These are phyloP conservation scores for Sesamia inferens DNA, from an alignment of 2,888 invertebrate species.

Conservation along the genomic window DNA sequence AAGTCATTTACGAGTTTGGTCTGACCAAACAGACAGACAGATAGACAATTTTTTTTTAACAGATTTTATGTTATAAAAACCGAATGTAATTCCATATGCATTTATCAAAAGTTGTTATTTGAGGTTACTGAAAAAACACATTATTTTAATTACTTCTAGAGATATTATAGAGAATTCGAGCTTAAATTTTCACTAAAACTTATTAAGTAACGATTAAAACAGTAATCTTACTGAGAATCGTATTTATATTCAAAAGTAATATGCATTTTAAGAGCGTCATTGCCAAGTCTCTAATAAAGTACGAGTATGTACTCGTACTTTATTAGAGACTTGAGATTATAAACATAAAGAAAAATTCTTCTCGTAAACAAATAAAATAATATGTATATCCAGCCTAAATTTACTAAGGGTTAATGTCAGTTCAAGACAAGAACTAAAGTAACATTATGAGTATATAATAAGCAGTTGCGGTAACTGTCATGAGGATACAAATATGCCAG, in stretches of 20 bases:
- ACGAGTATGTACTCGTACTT: too few relatives aligned
- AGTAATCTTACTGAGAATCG: not conserved
- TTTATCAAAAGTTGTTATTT: too few relatives aligned
- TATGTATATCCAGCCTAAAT: slow-evolving; percentile 26
- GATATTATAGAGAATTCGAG: not conserved
- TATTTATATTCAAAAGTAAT: slow-evolving; percentile 18
- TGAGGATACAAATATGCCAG: slow-evolving; percentile 58
- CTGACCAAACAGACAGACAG: not conserved
- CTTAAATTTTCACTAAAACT: not conserved
- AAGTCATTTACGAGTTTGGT: not conserved
- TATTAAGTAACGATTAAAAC: not conserved
- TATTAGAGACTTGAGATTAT: slow-evolving; percentile 28
- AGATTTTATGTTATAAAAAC: not conserved
- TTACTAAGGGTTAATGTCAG: slow-evolving; percentile 5
- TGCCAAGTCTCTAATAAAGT: slow-evolving; percentile 9
- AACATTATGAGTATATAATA: slow-evolving; percentile 35
- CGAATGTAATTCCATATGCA: not conserved
- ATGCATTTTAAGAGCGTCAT: slow-evolving; percentile 24
- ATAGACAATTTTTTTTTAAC: not conserved
- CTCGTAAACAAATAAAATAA: slow-evolving; percentile 9
- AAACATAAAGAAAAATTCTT: slow-evolving; percentile 24
- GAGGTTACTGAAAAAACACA: too few relatives aligned
- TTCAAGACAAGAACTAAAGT: slow-evolving; percentile 22
- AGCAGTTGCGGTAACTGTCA: slow-evolving; percentile 31
- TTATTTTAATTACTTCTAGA: too few relatives aligned